These are phyloP conservation scores for Hipparchia sbordonii DNA, from an alignment of 2,888 invertebrate genomes.

Conservation along the genomic window DNA sequence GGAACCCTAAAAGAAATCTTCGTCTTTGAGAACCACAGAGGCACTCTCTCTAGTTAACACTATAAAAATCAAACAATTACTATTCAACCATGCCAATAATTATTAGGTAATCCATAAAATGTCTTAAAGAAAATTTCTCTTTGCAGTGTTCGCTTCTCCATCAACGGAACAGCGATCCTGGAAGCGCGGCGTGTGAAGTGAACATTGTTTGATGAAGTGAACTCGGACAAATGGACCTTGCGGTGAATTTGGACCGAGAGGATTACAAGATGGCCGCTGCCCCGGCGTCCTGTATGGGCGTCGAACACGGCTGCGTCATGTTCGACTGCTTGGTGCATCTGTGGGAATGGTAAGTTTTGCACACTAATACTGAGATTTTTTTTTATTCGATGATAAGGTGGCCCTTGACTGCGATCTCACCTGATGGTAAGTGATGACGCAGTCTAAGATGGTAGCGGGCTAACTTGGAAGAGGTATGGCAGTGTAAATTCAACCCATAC, in stretches of 20 bases:
- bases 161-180: background rate
- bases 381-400: no score
- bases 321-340: constrained; percentile 76
- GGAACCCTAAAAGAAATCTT: no score
- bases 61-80: no score
- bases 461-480: no score
- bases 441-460: no score
- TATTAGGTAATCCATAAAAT: background rate
- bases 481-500: no score
- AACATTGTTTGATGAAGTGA: constrained; percentile 35
- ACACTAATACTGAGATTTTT: background rate
- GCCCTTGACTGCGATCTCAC: no score
- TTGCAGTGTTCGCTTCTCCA: constrained; percentile 13
- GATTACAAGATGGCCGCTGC: constrained; percentile 60
- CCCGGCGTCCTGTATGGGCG: constrained; percentile 71
- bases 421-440: no score
- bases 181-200: constrained; percentile 5
- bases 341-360: constrained; percentile 74
- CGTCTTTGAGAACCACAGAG: no score
- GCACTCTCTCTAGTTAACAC: no score
- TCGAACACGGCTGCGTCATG: constrained; percentile 77
- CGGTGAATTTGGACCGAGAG: constrained; percentile 43
- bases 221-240: constrained; percentile 46
- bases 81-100: no score
- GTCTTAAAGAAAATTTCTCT: constrained; percentile 8